Evolutionary conservation across 2,888 invertebrate genomes (phyloP).

Genomic region (Adelognathus sp.): DNA sequence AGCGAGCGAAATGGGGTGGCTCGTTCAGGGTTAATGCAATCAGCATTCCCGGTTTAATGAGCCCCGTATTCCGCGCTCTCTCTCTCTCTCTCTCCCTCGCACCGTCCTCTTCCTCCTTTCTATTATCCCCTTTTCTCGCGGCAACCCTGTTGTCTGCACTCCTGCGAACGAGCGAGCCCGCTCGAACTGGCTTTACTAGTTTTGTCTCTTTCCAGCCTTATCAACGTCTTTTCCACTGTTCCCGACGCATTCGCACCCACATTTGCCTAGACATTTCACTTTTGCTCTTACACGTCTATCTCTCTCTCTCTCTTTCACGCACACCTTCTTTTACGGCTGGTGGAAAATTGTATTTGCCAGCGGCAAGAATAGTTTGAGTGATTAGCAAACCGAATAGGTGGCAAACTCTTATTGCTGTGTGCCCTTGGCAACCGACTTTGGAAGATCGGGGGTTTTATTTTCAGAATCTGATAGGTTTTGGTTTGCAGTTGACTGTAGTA

Average conservation of each 20-base stretch:
- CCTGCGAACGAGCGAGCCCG: slow-evolving; percentile 8
- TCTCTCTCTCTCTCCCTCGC: slow-evolving; percentile 53
- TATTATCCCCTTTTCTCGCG: slow-evolving; percentile 56
- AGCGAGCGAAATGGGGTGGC: slow-evolving; percentile 69
- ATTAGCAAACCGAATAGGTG: too few species aligned
- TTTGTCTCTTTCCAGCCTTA: slow-evolving; percentile 6
- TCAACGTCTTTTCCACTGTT: slow-evolving; percentile 20
- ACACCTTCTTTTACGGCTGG: slow-evolving; percentile 20
- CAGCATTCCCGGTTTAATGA: slow-evolving; percentile 79
- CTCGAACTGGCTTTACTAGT: not conserved
- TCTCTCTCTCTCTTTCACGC: slow-evolving; percentile 28
- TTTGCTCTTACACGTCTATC: too few species aligned
- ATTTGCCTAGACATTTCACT: slow-evolving; percentile 38
- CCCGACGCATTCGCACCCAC: slow-evolving; percentile 8
- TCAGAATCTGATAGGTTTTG: too few species aligned
- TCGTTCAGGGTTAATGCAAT: slow-evolving; percentile 75
- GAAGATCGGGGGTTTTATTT: too few species aligned
- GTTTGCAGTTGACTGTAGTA: not conserved
- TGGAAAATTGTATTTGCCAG: not conserved
- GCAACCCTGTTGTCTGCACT: slow-evolving; percentile 41
- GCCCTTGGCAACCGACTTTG: too few species aligned
- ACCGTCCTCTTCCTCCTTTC: slow-evolving; percentile 50
- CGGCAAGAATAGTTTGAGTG: not conserved
- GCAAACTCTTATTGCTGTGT: too few species aligned
- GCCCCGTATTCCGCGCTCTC: slow-evolving; percentile 68